Base-by-base conservation (phyloP, 2,113 vertebrate species). In the Emydura subglobosa region DNA sequence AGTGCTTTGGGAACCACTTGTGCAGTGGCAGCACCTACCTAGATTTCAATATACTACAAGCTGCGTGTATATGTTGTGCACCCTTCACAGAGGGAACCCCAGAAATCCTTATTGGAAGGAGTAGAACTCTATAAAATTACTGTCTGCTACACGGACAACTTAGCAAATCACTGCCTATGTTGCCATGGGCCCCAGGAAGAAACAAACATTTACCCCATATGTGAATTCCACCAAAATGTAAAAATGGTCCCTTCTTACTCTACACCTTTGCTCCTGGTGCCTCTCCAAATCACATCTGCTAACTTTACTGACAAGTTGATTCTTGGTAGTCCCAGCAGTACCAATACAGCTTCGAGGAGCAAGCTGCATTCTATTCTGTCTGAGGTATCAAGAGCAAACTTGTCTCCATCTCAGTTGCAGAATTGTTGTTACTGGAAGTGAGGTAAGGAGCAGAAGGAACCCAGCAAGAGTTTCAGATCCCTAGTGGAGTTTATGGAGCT, bases 391-490 rank as follows among this genome's bases (percentile, higher is more conserved):
- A 72, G 65, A 54, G 34, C 0, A 0, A 42, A 24, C 74, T 1
- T 12, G 21, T 42, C 54, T 79, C 57, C 83, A 5, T 80, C 61
- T 42, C 74, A 80, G 24, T 2, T 65, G 50, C 50, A 21, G 0
- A 1, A 0, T 16, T 84, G 29, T 27, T 86, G 31, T 1, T 5
- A 49, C 29, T 5, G 2, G 21, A 50, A 82, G 0, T 1, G 17
- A 44, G 21, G 50, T 3, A 21, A 79, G 54, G 19, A 79, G 2
- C 53, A 39, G 0, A 2, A 14, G 9, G 4, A 3, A 90, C n/a
- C 16, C 0, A 1, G 1, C 16, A 24, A 47, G 2, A 27, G 39
- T 53, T 94, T 50, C 0, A 59, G 1, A 53, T 7, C 76, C n/a
- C 10, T 5, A 51, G 51, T 1, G 14, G 39, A 79, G 50, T 42